These are phyloP conservation scores for Leptinotarsa peninsularis DNA, from an alignment of 2,888 invertebrate genomes.

Conservation along the genomic window DNA sequence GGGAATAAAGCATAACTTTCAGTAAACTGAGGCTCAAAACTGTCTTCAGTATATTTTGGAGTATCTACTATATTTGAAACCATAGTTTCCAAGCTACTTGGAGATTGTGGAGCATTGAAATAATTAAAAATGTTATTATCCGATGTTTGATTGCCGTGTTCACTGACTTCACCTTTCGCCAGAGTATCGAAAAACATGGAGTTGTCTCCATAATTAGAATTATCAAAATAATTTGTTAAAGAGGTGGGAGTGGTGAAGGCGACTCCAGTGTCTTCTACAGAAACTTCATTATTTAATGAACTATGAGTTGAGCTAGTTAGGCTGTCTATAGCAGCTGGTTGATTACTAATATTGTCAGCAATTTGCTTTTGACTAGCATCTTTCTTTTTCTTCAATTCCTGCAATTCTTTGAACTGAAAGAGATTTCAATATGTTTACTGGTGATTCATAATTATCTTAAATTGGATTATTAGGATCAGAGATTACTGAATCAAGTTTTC, in stretches of 20 bases:
- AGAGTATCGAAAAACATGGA: conserved; percentile 57
- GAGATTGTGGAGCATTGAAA: conserved; percentile 23
- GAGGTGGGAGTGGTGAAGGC: conserved; percentile 21
- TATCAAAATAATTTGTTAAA: conserved; percentile 55
- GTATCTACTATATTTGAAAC: conserved; percentile 33
- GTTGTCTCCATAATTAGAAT: conserved; percentile 36
- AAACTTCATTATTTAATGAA: conserved; percentile 42
- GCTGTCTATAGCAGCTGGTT: conserved; percentile 50
- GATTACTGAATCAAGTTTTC: no score
- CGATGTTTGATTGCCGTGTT: conserved; percentile 8
- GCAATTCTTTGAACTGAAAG: conserved; percentile 70
- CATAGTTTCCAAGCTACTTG: conserved; percentile 31
- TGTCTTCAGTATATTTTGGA: conserved; percentile 15
- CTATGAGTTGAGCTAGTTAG: conserved; percentile 56
- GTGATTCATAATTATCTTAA: not conserved
- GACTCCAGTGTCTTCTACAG: conserved; percentile 26
- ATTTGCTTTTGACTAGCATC: conserved; percentile 48
- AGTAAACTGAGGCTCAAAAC: conserved; percentile 14
- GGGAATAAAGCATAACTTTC: conserved; percentile 45
- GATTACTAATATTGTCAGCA: conserved; percentile 39
- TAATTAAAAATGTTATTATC: conserved; percentile 27
- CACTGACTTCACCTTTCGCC: conserved; percentile 25
- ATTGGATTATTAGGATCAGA: not conserved
- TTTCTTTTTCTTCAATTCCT: conserved; percentile 63
- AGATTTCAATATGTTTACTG: conserved; percentile 3